Percentiles rank a stretch among this genome's conserved stretches.
Conservation (phyloP, 1,140 invertebrate species). For the Globodera ellingtonae region DNA sequence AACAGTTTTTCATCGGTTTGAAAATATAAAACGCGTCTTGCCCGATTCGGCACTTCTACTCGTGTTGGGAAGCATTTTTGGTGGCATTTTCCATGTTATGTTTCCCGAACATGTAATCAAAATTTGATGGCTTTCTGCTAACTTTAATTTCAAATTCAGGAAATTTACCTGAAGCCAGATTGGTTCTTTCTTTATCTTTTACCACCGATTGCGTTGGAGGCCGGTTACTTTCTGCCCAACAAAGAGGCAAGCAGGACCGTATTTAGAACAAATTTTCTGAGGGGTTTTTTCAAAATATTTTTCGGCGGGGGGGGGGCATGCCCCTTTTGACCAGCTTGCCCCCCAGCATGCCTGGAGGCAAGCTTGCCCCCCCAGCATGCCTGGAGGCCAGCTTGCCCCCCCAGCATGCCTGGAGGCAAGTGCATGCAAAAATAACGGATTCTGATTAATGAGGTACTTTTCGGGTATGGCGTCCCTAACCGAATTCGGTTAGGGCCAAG, state of each 20-base stretch:
- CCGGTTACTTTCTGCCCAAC: conserved; percentile 97
- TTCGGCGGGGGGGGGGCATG: too few relatives aligned
- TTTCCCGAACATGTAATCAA: conserved; percentile 51
- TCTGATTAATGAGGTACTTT: too few relatives aligned
- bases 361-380: too few relatives aligned
- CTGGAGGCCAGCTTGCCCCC: too few relatives aligned
- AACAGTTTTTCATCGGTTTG: conserved; percentile 40
- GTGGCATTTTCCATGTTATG: conserved; percentile 50
- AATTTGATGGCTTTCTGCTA: conserved; percentile 38
- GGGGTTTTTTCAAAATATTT: too few relatives aligned
- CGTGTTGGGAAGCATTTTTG: conserved; percentile 57
- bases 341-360: too few relatives aligned
- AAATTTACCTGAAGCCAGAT: conserved; percentile 45
- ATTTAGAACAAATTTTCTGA: too few relatives aligned
- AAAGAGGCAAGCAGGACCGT: conserved; percentile 66
- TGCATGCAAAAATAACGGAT: too few relatives aligned
- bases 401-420: too few relatives aligned
- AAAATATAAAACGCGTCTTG: conserved; percentile 68
- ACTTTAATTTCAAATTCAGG: conserved; percentile 23
- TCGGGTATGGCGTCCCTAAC: too few relatives aligned
- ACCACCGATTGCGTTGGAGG: conserved; percentile 82
- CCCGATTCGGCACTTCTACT: conserved; percentile 59
- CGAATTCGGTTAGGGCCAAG: too few relatives aligned
- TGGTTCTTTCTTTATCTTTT: conserved; percentile 55
- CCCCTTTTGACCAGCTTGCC: too few relatives aligned